Percentiles rank a stretch among this genome's conserved stretches.
Evolutionary conservation across 2,113 vertebrate genomes (phyloP).

Genomic region (Cephalopholis sonnerati): DNA sequence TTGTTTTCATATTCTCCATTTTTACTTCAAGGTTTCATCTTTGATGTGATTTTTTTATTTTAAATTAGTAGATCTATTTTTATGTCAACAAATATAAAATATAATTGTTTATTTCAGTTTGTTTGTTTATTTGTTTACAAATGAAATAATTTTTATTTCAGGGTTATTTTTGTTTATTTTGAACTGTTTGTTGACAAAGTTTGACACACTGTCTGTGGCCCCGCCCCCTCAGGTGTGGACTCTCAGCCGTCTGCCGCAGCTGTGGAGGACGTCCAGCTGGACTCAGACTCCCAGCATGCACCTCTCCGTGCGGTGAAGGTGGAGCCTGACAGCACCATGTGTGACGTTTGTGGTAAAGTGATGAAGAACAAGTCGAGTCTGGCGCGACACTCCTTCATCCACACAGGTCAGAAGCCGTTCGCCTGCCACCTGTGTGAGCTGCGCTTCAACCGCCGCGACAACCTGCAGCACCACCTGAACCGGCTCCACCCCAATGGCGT

Average conservation of each 20-base stretch:
- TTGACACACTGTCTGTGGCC: background rate
- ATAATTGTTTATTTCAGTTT: too few relatives aligned
- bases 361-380: constrained; percentile 78
- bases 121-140: too few relatives aligned
- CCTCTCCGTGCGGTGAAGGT: constrained; percentile 49
- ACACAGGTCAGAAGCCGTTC: constrained; percentile 74
- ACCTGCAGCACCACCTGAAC: constrained; percentile 74
- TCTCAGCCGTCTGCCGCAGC: background rate
- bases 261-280: background rate
- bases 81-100: too few relatives aligned
- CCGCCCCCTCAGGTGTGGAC: background rate
- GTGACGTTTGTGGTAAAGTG: constrained; percentile 75
- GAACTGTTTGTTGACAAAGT: too few relatives aligned
- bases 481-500: constrained; percentile 63
- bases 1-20: too few relatives aligned
- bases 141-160: too few relatives aligned
- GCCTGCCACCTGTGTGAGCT: constrained; percentile 71
- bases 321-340: constrained; percentile 65
- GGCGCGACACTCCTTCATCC: constrained; percentile 76
- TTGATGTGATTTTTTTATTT: too few relatives aligned
- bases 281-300: constrained; percentile 44
- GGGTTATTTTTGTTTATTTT: too few relatives aligned
- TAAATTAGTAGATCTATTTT: too few relatives aligned
- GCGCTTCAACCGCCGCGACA: constrained; percentile 77
- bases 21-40: too few relatives aligned